Evolutionary conservation across 1,140 invertebrate genomes (phyloP).

Genomic region (Physella acuta): DNA sequence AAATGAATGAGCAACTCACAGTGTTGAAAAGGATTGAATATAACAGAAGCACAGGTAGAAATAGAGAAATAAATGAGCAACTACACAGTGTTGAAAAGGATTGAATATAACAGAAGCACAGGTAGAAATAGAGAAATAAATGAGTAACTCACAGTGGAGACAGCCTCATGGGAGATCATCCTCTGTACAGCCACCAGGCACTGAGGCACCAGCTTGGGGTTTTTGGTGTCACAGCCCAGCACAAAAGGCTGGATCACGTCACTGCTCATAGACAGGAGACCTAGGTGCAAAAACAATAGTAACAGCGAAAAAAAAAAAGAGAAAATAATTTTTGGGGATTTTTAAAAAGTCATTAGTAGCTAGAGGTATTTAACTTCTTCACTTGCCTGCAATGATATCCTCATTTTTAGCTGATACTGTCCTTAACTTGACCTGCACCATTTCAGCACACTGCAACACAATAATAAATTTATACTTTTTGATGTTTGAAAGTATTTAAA

Average conservation of each 20-base stretch:
- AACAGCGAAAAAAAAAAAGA: no score
- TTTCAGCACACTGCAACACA: constrained; percentile 83
- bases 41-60: no score
- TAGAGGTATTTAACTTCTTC: constrained; percentile 57
- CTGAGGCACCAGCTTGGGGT: constrained; percentile 92
- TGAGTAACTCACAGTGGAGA: constrained; percentile 62
- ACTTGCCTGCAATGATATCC: constrained; percentile 81
- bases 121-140: no score
- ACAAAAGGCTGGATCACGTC: constrained; percentile 95
- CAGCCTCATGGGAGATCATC: constrained; percentile 64
- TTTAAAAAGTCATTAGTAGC: background rate
- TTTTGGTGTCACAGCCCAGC: constrained; percentile 96
- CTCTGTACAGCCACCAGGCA: constrained; percentile 83
- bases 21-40: no score
- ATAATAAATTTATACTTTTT: background rate
- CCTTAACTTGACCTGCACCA: constrained; percentile 86
- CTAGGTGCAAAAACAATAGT: constrained; percentile 41
- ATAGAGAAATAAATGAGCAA: no score
- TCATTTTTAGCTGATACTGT: constrained; percentile 77
- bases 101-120: no score
- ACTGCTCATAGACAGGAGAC: constrained; percentile 61
- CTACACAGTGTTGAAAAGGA: no score
- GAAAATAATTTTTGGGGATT: no score
- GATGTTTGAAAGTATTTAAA: background rate
- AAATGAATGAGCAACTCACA: no score